Percentiles rank a stretch among this genome's conserved stretches.
These are phyloP conservation scores for Saccostrea cuccullata DNA, from an alignment of 1,140 invertebrate genomes.

Conservation along the genomic window DNA sequence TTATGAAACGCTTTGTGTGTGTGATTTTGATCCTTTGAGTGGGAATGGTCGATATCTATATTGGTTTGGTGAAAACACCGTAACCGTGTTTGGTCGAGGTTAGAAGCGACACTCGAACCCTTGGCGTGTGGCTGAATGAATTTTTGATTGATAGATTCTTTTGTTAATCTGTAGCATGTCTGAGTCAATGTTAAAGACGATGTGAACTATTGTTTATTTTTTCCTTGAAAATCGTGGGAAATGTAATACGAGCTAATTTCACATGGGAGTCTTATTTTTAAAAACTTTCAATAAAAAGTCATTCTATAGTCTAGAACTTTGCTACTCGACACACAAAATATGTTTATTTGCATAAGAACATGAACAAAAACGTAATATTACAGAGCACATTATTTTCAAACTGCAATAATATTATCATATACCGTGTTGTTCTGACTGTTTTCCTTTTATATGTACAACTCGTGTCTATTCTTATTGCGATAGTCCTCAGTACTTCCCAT, in stretches of 20 bases:
- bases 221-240: slow-evolving; percentile 21
- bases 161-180: slow-evolving; percentile 16
- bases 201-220: slow-evolving; percentile 20
- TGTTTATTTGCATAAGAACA: too few species aligned
- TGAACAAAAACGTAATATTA: too few species aligned
- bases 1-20: background rate
- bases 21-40: background rate
- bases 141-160: slow-evolving; percentile 26
- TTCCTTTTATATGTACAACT: too few species aligned
- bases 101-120: slow-evolving; percentile 14
- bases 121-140: slow-evolving; percentile 27
- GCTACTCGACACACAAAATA: background rate
- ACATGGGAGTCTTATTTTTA: background rate
- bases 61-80: slow-evolving; percentile 16
- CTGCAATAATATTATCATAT: too few species aligned
- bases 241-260: background rate
- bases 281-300: background rate
- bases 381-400: too few species aligned
- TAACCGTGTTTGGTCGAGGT: background rate
- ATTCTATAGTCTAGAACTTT: background rate
- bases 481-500: too few species aligned
- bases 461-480: too few species aligned
- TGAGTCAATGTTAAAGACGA: slow-evolving; percentile 12
- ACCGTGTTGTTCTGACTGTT: too few species aligned
- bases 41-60: background rate